A percentile compares a stretch with the other conserved stretches of the same genome.
Conservation (phyloP, 2,888 invertebrate genomes). For the Drosophila mayaguana region DNA sequence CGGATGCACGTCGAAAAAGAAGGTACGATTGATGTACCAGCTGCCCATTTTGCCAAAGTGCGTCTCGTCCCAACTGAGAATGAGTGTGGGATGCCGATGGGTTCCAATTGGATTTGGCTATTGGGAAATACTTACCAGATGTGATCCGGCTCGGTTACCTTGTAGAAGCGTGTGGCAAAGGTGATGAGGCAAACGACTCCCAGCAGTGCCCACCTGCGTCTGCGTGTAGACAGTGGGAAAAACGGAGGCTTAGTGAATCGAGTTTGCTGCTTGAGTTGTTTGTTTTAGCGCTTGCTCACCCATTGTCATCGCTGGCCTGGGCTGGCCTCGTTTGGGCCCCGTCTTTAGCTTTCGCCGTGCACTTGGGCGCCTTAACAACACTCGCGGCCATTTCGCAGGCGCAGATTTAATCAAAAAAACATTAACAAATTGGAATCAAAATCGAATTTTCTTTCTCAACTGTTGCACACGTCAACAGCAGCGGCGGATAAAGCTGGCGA, state of each 20-base stretch:
- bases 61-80: conserved; percentile 96
- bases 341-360: conserved; percentile 32
- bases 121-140: conserved; percentile 90
- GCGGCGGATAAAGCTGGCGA: conserved; percentile 26
- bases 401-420: background rate
- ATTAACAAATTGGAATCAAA: background rate
- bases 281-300: conserved; percentile 50
- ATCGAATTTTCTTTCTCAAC: conserved; percentile 22
- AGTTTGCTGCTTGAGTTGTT: conserved; percentile 67
- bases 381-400: conserved; percentile 56
- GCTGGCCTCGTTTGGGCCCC: conserved; percentile 10
- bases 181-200: conserved; percentile 88
- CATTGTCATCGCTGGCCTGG: conserved; percentile 28
- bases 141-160: conserved; percentile 96
- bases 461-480: conserved; percentile 72
- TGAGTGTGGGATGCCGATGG: background rate
- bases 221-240: conserved; percentile 32
- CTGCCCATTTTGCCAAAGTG: conserved; percentile 99
- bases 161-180: conserved; percentile 92
- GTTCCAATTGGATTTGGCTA: background rate
- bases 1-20: conserved; percentile 99
- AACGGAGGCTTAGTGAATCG: background rate
- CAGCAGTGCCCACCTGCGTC: conserved; percentile 89
- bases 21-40: conserved; percentile 98
- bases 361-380: conserved; percentile 64